Evolutionary conservation across 2,888 invertebrate genomes (phyloP), one percentile per base, ranked within the genome.

Genomic region (Agrochola litura): DNA sequence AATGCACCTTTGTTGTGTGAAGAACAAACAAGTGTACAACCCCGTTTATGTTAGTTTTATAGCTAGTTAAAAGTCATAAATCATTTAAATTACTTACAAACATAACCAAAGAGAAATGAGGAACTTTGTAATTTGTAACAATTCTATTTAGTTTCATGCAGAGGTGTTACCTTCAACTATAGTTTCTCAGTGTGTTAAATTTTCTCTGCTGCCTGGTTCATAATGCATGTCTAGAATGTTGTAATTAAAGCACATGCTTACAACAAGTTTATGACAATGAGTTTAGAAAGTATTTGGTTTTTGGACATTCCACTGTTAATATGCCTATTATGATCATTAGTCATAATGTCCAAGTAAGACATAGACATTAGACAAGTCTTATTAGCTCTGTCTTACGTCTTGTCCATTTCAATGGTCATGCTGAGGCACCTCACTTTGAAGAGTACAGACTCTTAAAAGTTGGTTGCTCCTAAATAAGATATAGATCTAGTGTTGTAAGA

Each of bases 31-130:
- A n/a, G 22, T 58, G 10, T 2, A 22, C 5, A 52, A 64, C 25
- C 16, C 52, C n/a, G n/a, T 14, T 41, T 25, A 60, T 37, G 16
- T 52, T 68, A 43, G 41, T 65, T 77, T 56, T 65, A 69, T 46
- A 54, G 46, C 52, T 37, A 25, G 54, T 37, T 76, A 37, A 19
- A 60, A 54, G 37, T 68, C 25, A 52, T 79, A 30, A 30, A 69
- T 69, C 52, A 65, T 60, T 41, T 41, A 41, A 60, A 65, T 65
- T n/a, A 41, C 60, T 70, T 14, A 58, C 69, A n/a, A 30, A 54
- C 54, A 49, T 43, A 66, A 30, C n/a, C 25, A 70, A 81, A 83
- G 66, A 80, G 69, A 70, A 80, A 77, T 70, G 69, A 61, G 56
- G 65, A 83, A 83, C 46, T 60, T 68, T 19, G 77, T 16, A 6